Base-by-base conservation (phyloP, 2,797 vertebrate genomes). In the Sylvia borin region DNA sequence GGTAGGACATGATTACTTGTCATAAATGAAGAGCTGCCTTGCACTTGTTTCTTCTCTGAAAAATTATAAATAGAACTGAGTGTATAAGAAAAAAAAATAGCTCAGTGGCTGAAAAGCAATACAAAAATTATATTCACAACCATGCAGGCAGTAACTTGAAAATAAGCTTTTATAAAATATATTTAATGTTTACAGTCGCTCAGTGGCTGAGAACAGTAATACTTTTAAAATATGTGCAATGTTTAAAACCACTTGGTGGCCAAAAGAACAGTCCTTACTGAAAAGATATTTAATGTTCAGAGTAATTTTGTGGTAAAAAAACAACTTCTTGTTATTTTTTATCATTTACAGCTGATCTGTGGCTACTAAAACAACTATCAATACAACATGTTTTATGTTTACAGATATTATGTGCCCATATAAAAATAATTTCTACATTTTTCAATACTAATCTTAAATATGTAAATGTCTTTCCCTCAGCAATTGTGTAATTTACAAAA, bases 101-200 rank as follows among this genome's bases (percentile, higher is more conserved):
- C 76, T 95, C 79, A 73, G 20, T 85, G 92, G 64, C 78, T 96
- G 75, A 88, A 97, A 98, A 90, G 67, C 48, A 96, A 92, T 97
- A 96, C 83, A 97, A 97, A 98, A 98, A 97, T 93, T 14, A 94
- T 96, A 74, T 89, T 95, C 72, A 72, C 61, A 96, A 91, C 47
- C 42, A 96, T 66, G 68, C 66, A 95, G 34, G 81, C 91, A 95
- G 87, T 74, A 96, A 77, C 91, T 96, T 85, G 94, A 95, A 96
- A 97, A 97, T 79, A 50, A 94, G 67, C 86, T 97, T 97, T 96
- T 96, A 93, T 90, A 97, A 97, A 98, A 96, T 74, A 95, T 96
- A 96, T 97, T 97, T 98, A 96, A 97, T 93, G 78, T 97, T 97
- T 97, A 97, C 83, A 96, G 75, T 89, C 19, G 11, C 68, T 96